A percentile compares a stretch with the other conserved stretches of the same genome.
Conservation (phyloP, 2,797 vertebrate species). For the Sebastes hubbsi region DNA sequence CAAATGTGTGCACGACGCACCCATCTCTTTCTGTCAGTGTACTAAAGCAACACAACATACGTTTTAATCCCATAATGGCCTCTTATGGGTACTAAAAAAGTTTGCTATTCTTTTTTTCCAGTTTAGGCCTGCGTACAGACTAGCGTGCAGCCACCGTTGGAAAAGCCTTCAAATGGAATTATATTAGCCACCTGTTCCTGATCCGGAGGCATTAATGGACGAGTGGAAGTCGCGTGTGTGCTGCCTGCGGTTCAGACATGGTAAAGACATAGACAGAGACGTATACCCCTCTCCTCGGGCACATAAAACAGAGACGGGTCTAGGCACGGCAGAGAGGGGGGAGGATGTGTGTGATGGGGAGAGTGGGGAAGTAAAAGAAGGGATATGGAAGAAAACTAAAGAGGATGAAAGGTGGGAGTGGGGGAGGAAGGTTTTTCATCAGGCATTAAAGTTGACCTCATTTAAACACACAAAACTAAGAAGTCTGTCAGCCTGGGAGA, state of each 20-base stretch:
- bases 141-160: slow-evolving; percentile 37
- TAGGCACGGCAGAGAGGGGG: slow-evolving; percentile 18
- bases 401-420: slow-evolving; percentile 5
- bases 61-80: slow-evolving; percentile 33
- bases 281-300: slow-evolving; percentile 1
- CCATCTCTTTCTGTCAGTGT: neutral
- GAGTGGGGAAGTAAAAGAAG: neutral
- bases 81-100: slow-evolving; percentile 27
- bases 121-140: slow-evolving; percentile 3
- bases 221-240: slow-evolving; percentile 70
- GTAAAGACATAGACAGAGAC: slow-evolving; percentile 55
- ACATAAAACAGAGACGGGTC: slow-evolving; percentile 56
- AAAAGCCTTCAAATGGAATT: slow-evolving; percentile 65
- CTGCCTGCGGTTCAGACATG: slow-evolving; percentile 70
- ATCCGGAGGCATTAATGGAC: slow-evolving; percentile 72
- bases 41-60: neutral
- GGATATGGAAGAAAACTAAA: neutral
- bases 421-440: neutral
- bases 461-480: neutral
- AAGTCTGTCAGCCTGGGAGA: neutral
- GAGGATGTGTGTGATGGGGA: neutral
- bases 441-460: slow-evolving; percentile 7
- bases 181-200: slow-evolving; percentile 74
- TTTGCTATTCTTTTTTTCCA: slow-evolving; percentile 20
- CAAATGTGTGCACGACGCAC: neutral